A percentile compares a stretch with the other conserved stretches of the same genome.
These are phyloP conservation scores for Bembecia ichneumoniformis DNA, from an alignment of 2,888 invertebrate species.

Conservation along the genomic window DNA sequence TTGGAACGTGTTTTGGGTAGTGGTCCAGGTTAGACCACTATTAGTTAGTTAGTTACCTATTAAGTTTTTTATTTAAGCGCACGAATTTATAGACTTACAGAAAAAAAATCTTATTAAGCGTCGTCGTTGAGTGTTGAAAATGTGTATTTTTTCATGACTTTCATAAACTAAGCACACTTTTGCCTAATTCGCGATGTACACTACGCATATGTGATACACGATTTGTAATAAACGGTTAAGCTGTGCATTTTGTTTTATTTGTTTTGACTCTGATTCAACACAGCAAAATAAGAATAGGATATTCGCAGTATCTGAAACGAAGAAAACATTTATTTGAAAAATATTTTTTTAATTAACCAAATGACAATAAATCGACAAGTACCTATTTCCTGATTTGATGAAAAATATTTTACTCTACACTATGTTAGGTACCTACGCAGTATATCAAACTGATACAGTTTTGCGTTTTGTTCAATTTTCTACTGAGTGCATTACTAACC, in stretches of 20 bases:
- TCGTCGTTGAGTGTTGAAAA: slow-evolving; percentile 38
- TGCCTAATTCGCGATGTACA: slow-evolving; percentile 67
- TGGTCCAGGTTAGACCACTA: no score
- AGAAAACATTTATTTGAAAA: neutral
- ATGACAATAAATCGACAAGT: no score
- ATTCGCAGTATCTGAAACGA: slow-evolving; percentile 52
- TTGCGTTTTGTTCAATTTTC: no score
- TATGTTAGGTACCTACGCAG: no score
- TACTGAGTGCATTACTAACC: no score
- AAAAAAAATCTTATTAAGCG: slow-evolving; percentile 36
- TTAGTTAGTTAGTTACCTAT: no score
- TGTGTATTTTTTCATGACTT: slow-evolving; percentile 51
- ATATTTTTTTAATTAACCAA: no score
- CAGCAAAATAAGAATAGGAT: slow-evolving; percentile 60
- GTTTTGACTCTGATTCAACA: slow-evolving; percentile 44
- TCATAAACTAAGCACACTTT: slow-evolving; percentile 58
- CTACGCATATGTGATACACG: slow-evolving; percentile 68
- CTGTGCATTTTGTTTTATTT: slow-evolving; percentile 31
- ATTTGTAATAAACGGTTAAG: slow-evolving; percentile 64
- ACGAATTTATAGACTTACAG: slow-evolving; percentile 59
- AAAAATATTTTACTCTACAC: no score
- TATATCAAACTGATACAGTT: no score
- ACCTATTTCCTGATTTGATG: no score
- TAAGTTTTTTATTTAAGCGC: slow-evolving; percentile 51
- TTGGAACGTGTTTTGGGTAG: no score